phyloP scores from a whole-genome alignment of 23 tunicate species.

The Diplosoma virens region DNA sequence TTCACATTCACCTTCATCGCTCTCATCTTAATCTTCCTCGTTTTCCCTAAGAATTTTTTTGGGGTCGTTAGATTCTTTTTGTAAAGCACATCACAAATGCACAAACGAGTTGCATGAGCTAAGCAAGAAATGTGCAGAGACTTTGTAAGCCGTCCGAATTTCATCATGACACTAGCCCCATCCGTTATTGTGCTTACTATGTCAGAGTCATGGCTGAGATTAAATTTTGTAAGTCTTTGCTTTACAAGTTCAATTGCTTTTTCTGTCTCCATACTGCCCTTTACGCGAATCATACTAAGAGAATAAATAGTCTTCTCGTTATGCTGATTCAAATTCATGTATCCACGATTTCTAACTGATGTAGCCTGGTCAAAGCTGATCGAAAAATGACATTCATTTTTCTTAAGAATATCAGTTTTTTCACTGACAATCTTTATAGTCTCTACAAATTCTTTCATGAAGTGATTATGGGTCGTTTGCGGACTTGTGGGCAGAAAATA shows the following conservation, averaged over 20 bases:
- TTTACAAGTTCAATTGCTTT: conserved; percentile 3
- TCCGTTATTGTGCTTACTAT: background rate
- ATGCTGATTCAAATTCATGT: conserved; percentile 10
- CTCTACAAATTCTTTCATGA: background rate
- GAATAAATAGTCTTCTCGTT: background rate
- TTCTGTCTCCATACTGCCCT: conserved; percentile 1
- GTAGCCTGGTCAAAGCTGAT: background rate
- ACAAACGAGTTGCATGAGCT: conserved; percentile 9
- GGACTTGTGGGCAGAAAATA: background rate
- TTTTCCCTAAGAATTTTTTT: no score
- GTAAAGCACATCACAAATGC: conserved; percentile 5
- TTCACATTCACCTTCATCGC: no score
- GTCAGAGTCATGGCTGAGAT: background rate
- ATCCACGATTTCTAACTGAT: conserved; percentile 9
- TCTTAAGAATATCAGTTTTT: background rate
- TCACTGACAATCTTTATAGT: conserved; percentile 5
- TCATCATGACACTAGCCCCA: conserved; percentile 22
- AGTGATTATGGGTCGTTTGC: background rate
- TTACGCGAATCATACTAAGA: background rate
- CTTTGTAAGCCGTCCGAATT: background rate
- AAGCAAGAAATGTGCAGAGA: conserved; percentile 2
- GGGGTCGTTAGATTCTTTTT: no score
- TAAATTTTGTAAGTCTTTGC: background rate
- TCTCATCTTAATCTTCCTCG: no score
- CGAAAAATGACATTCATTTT: background rate